Percentiles rank a stretch among this genome's conserved stretches.
Evolutionary conservation across 2,113 vertebrate genomes (phyloP).

Genomic region (Ahaetulla prasina): DNA sequence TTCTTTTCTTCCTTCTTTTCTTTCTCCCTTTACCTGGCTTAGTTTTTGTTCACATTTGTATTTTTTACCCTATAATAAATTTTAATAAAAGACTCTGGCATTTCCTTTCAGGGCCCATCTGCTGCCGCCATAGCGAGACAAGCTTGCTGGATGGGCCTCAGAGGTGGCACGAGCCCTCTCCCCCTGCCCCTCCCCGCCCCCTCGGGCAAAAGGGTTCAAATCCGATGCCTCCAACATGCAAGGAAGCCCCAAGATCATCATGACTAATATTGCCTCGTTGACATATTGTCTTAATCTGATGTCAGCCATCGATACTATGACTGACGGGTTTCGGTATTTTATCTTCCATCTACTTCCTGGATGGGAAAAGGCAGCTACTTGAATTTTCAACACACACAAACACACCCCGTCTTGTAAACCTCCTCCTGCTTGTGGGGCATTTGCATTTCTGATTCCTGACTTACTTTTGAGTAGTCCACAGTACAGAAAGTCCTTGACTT

Average conservation of each 20-base stretch:
- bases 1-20: too few species aligned
- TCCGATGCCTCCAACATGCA: too few species aligned
- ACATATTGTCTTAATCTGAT: neutral
- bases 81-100: too few species aligned
- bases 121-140: too few species aligned
- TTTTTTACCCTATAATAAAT: too few species aligned
- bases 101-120: too few species aligned
- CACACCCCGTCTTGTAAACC: neutral
- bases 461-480: neutral
- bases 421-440: neutral
- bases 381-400: neutral
- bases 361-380: neutral
- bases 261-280: too few species aligned
- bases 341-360: neutral
- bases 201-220: neutral
- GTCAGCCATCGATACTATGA: neutral
- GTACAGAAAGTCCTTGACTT: too few species aligned
- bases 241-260: too few species aligned
- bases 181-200: fast-evolving
- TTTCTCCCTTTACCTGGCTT: neutral
- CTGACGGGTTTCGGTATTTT: neutral
- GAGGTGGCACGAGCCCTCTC: too few species aligned
- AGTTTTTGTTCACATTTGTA: neutral
- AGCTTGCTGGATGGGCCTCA: neutral
- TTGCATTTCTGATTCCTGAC: neutral